Conservation (phyloP, 2,797 vertebrate species). For the Acropternis orthonyx region DNA sequence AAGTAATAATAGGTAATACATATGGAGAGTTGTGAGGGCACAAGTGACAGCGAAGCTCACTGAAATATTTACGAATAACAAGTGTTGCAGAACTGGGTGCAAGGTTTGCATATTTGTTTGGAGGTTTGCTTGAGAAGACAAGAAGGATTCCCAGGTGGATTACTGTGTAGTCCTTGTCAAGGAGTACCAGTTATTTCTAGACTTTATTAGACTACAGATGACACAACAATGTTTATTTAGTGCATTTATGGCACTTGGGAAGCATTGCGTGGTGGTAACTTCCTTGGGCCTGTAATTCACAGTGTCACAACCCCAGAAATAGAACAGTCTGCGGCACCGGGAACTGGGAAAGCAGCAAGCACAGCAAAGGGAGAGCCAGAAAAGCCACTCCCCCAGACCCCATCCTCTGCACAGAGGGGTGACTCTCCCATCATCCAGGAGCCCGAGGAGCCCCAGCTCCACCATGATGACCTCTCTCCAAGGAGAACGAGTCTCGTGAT, state of each 20-base stretch:
- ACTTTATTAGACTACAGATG: neutral
- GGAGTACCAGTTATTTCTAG: neutral
- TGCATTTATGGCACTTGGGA: neutral
- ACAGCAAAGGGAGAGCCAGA: neutral
- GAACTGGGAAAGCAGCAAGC: neutral
- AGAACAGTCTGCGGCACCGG: constrained; percentile 37
- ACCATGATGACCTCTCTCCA: constrained; percentile 49
- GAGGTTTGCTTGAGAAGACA: neutral
- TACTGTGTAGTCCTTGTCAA: neutral
- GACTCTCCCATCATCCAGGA: constrained; percentile 81
- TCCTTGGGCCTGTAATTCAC: constrained; percentile 11
- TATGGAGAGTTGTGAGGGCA: neutral
- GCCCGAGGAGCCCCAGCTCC: constrained; percentile 69
- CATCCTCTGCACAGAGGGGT: constrained; percentile 35
- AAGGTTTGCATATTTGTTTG: neutral
- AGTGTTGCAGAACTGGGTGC: neutral
- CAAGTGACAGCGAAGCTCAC: neutral
- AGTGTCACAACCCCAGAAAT: constrained; percentile 62
- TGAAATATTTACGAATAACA: neutral
- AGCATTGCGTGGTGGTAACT: neutral
- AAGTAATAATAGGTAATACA: neutral
- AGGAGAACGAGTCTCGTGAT: constrained; percentile 72
- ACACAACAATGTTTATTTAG: neutral
- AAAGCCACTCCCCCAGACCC: neutral
- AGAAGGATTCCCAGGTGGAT: neutral